Evolutionary conservation across 2,797 vertebrate species (phyloP), one percentile per base, ranked within the genome.

Genomic region (Galagoides demidoff): DNA sequence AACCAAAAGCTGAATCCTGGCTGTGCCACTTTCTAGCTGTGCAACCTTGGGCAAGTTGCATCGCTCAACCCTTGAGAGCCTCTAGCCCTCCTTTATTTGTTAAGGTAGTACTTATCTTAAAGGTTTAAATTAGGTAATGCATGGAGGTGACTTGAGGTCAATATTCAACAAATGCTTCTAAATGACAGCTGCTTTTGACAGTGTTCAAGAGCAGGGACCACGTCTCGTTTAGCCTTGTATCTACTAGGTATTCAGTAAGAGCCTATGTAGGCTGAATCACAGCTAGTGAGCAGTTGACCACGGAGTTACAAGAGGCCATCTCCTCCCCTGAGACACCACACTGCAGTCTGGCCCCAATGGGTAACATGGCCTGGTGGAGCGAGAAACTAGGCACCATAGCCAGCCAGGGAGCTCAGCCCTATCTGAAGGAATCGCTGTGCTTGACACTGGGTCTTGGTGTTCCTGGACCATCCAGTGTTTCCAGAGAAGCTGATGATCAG

Each of bases 401-500:
- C 59, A 45, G 10, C 49, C 13, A 1, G 82, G 74, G 17, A 70
- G 22, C 31, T 37, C 1, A n/a, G 59, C 43, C 31, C 25, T 4
- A 2, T 57, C 25, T 2, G 25, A 23, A 76, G 45, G 43, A 20
- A n/a, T 14, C 2, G 4, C 39, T 0, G 0, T 68, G 17, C 49
- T 91, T 31, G 31, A 85, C 55, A 31, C 9, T 11, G 78, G 52
- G 73, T 14, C 31, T 68, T n/a, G 5, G 61, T 11, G 66, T 90
- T 61, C 5, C 73, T 37, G 7, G 7, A 25, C 74, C 34, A 49
- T 79, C 57, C 70, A 12, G 20, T 43, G 45, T 90, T 89, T 34
- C 27, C 89, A 77, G 20, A 85, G 63, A 73, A 45, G 19, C 85
- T 83, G 57, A 94, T 88, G 90, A 76, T 37, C 74, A 66, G 55